These are phyloP conservation scores for Drosophila persimilis DNA, from an alignment of 1,140 invertebrate genomes.

Conservation along the genomic window DNA sequence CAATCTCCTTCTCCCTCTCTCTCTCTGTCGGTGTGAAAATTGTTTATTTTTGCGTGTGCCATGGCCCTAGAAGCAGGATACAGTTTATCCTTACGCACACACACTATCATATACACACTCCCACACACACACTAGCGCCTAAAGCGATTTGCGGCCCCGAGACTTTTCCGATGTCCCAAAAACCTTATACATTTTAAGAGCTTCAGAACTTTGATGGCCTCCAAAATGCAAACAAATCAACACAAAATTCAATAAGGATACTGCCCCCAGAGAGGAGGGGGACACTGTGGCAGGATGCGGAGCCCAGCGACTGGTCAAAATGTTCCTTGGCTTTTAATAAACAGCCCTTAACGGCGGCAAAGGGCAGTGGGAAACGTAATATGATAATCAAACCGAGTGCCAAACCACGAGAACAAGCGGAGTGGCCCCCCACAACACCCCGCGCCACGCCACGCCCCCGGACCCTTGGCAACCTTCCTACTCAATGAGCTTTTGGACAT, in stretches of 20 bases:
- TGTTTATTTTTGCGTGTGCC: slow-evolving; percentile 19
- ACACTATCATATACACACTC: background rate
- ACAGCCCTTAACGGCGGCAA: slow-evolving; percentile 28
- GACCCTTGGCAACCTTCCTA: slow-evolving; percentile 20
- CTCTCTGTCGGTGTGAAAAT: slow-evolving; percentile 7
- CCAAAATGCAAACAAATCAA: slow-evolving; percentile 39
- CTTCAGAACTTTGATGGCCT: slow-evolving; percentile 18
- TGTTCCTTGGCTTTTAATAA: slow-evolving; percentile 40
- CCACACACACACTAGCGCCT: slow-evolving; percentile 1
- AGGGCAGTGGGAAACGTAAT: slow-evolving; percentile 47
- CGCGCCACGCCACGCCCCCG: too few relatives aligned
- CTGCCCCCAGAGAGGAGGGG: background rate
- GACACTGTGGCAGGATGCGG: too few relatives aligned
- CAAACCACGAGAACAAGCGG: slow-evolving; percentile 39
- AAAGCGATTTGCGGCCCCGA: slow-evolving; percentile 22
- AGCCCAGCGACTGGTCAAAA: slow-evolving; percentile 2
- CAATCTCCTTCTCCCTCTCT: background rate
- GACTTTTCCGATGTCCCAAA: background rate
- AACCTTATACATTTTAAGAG: slow-evolving; percentile 9
- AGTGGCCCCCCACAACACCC: slow-evolving; percentile 37
- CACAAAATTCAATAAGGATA: slow-evolving; percentile 30
- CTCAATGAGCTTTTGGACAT: slow-evolving; percentile 38
- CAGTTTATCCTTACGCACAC: slow-evolving; percentile 7
- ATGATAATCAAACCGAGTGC: slow-evolving; percentile 76
- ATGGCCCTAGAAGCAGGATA: background rate